A percentile compares a stretch with the other conserved stretches of the same genome.
Evolutionary conservation across 2,797 vertebrate genomes (phyloP).

Genomic region (Platalea minor): DNA sequence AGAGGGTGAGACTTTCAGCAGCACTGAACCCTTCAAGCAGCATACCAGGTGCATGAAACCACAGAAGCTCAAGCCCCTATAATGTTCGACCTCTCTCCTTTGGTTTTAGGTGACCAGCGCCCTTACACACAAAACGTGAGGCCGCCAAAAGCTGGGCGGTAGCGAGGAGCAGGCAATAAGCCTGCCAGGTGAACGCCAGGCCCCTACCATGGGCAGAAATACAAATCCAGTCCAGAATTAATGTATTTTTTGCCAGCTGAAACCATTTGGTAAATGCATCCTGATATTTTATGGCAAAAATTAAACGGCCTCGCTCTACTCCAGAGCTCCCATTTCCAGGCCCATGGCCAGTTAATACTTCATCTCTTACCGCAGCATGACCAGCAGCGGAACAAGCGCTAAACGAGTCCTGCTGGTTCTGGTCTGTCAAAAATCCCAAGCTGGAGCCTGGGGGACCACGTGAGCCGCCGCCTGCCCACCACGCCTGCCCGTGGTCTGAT

Average conservation of each 20-base stretch:
- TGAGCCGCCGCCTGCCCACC: background rate
- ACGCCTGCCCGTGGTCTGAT: background rate
- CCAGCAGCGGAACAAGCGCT: conserved; percentile 4
- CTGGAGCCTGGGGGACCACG: background rate
- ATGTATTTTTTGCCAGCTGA: background rate
- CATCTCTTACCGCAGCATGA: background rate
- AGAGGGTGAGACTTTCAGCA: background rate
- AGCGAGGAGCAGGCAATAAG: background rate
- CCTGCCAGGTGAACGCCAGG: background rate
- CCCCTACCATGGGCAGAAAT: background rate
- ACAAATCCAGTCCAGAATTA: background rate
- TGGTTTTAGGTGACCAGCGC: background rate
- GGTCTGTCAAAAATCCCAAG: background rate
- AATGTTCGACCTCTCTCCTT: background rate
- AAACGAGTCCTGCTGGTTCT: conserved; percentile 19
- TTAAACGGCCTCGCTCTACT: background rate
- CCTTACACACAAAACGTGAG: background rate
- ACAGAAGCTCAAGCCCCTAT: background rate
- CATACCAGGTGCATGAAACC: background rate
- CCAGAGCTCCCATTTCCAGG: conserved; percentile 50
- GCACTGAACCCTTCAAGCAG: background rate
- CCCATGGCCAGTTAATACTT: conserved; percentile 41
- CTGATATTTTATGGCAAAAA: background rate
- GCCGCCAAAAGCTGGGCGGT: background rate
- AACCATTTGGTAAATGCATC: background rate